A percentile compares a stretch with the other conserved stretches of the same genome.
These are phyloP conservation scores for Matsumyia berberina DNA, from an alignment of 2,888 invertebrate species.

Conservation along the genomic window DNA sequence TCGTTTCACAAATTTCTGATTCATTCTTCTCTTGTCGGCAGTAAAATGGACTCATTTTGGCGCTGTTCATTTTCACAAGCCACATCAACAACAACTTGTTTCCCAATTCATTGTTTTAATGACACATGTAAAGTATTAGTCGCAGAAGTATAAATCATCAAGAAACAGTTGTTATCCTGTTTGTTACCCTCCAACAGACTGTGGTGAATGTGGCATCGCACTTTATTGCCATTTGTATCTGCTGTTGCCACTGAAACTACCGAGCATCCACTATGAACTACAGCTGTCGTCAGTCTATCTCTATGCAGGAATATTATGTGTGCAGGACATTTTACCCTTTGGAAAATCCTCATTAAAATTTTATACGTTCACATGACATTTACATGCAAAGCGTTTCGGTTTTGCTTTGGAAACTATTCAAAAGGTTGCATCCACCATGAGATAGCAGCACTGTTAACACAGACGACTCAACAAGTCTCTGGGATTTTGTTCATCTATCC, in stretches of 20 bases:
- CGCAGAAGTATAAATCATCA: constrained; percentile 47
- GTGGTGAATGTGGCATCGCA: constrained; percentile 44
- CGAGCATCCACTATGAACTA: neutral
- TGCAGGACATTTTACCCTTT: constrained; percentile 38
- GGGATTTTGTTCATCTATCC: neutral
- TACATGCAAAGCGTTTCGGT: constrained; percentile 59
- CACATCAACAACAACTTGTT: constrained; percentile 31
- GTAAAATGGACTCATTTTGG: constrained; percentile 26
- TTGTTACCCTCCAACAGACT: constrained; percentile 26
- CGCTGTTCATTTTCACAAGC: constrained; percentile 10
- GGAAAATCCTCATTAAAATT: constrained; percentile 66
- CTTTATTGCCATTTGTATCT: constrained; percentile 30
- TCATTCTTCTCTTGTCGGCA: neutral
- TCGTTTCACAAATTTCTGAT: neutral
- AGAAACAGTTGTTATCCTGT: constrained; percentile 62
- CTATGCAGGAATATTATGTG: constrained; percentile 28
- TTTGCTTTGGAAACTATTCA: constrained; percentile 21
- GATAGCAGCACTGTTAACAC: constrained; percentile 1
- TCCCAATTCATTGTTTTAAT: constrained; percentile 46
- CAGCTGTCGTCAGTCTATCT: constrained; percentile 45
- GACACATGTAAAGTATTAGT: constrained; percentile 54
- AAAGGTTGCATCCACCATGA: constrained; percentile 20
- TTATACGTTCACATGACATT: constrained; percentile 62
- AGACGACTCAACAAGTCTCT: constrained; percentile 39
- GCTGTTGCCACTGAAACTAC: neutral